Evolutionary conservation across 2,888 invertebrate genomes (phyloP).

Genomic region (Tinea trinotella): DNA sequence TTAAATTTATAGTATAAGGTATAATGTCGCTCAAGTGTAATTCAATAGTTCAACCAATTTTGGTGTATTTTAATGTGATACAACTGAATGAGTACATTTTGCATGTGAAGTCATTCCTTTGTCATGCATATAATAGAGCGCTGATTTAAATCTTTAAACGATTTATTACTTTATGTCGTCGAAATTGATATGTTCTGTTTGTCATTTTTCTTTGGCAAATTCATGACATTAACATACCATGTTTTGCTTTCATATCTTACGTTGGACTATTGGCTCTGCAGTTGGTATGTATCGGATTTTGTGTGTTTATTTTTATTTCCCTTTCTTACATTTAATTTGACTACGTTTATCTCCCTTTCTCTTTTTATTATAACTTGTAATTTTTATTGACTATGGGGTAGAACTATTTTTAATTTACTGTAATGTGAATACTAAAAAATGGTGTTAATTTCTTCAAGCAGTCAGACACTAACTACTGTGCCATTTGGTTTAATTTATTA

Average conservation of each 20-base stretch:
- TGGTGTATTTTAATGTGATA: not conserved
- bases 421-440: no score
- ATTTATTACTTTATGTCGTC: not conserved
- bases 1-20: no score
- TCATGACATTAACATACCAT: conserved; percentile 35
- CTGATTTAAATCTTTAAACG: not conserved
- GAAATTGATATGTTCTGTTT: not conserved
- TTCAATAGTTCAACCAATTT: not conserved
- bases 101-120: not conserved
- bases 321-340: not conserved
- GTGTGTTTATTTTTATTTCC: not conserved
- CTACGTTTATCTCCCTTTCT: no score
- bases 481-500: no score
- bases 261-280: conserved; percentile 51
- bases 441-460: no score
- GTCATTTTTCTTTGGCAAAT: not conserved
- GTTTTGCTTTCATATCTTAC: conserved; percentile 58
- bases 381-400: no score
- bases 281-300: conserved; percentile 55
- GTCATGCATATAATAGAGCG: not conserved
- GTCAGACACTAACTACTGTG: no score
- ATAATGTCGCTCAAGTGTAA: no score
- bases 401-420: no score
- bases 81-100: no score
- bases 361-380: no score